These are phyloP conservation scores for Zootermopsis nevadensis DNA, from an alignment of 2,888 invertebrate genomes.

Conservation along the genomic window DNA sequence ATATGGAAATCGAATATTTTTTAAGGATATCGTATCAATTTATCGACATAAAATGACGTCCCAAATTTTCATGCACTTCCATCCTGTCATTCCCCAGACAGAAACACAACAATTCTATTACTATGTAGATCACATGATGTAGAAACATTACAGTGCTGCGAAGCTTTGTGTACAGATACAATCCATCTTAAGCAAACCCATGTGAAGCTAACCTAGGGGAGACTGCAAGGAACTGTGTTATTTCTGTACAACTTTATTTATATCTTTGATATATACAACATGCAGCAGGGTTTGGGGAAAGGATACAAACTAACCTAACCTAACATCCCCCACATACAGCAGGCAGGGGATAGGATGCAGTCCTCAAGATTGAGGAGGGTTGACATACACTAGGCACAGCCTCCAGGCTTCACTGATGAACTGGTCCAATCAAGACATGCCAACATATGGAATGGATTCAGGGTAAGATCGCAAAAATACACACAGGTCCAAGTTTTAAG, in stretches of 20 bases:
- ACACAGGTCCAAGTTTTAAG: too few relatives aligned
- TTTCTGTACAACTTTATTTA: slow-evolving; percentile 54
- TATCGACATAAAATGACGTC: too few relatives aligned
- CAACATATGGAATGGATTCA: neutral
- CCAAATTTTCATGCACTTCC: too few relatives aligned
- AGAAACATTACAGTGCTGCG: too few relatives aligned
- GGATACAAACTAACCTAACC: slow-evolving; percentile 51
- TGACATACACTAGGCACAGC: slow-evolving; percentile 6
- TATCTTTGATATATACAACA: slow-evolving; percentile 51
- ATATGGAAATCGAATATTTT: too few relatives aligned
- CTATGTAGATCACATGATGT: too few relatives aligned
- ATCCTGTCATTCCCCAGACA: too few relatives aligned
- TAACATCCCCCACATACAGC: slow-evolving; percentile 48
- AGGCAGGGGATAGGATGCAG: slow-evolving; percentile 20
- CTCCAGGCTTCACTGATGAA: neutral
- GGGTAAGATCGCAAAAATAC: neutral
- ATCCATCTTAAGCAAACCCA: too few relatives aligned
- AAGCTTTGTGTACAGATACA: too few relatives aligned
- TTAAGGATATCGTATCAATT: too few relatives aligned
- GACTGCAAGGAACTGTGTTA: slow-evolving; percentile 44
- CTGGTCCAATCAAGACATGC: neutral
- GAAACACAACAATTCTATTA: too few relatives aligned
- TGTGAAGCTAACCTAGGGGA: slow-evolving; percentile 27
- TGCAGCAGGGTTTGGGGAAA: slow-evolving; percentile 42
- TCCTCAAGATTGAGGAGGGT: slow-evolving; percentile 2